Evolutionary conservation across 2,888 invertebrate species (phyloP), one percentile per base, ranked within the genome.

Genomic region (Agrenia bidenticulata): DNA sequence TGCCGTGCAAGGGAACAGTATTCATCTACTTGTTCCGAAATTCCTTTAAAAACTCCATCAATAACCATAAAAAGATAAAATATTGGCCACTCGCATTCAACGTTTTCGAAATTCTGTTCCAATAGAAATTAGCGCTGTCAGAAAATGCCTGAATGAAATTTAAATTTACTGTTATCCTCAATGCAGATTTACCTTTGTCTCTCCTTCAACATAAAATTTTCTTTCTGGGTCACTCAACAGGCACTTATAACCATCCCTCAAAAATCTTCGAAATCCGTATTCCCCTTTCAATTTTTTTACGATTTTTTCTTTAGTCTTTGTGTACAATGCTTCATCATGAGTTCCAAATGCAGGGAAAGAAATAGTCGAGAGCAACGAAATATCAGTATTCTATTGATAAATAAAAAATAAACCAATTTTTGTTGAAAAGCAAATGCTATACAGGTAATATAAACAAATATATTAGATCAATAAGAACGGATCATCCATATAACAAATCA

Each of bases 281-380:
- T 86, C 87, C 21, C 98, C 94, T 80, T 89, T 89, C 61, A 99
- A 82, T 73, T 90, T 88, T 27, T 85, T 84, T 0, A 92, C 81
- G 26, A 94, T 86, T 80, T 94, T 96, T 11, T 85, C 84, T 79
- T 97, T 92, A 0, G 97, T 94, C 77, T 89, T 85, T 66, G 87
- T 87, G 66, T 92, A 91, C n/a, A 97, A 81, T 23, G 87, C 83
- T 74, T 94, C 92, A 79, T 98, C 97, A 77, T 99, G 99, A 0
- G 97, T 95, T 1, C 95, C 95, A 83, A 99, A 99, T 0, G 95
- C 94, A 21, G 99, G 99, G 83, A 96, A 99, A 21, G 96, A 94
- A 77, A 99, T 88, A 1, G 97, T 95, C 4, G 95, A 88, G 49
- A 99, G 79, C 24, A 99, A 83, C 0, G 96, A 90, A 0, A 90